Evolutionary conservation across 2,888 invertebrate genomes (phyloP).

Genomic region (Molorchus minor): DNA sequence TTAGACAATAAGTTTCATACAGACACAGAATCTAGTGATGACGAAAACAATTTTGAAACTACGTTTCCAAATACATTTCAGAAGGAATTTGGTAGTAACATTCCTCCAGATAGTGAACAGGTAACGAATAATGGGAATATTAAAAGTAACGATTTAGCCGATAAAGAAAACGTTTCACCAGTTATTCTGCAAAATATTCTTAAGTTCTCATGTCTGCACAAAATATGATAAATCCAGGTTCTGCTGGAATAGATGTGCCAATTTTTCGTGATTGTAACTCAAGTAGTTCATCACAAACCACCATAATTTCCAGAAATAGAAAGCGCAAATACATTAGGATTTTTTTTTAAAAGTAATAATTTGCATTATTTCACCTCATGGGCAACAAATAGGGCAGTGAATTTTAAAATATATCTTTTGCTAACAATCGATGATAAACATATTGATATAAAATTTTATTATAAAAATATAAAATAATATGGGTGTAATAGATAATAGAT

Average conservation of each 20-base stretch:
- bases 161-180: not conserved
- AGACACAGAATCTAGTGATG: not conserved
- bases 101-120: not conserved
- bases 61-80: not conserved
- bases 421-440: too few species aligned
- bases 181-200: not conserved
- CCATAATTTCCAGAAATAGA: not conserved
- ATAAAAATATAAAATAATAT: too few species aligned
- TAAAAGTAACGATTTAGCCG: not conserved
- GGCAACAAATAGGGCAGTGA: too few species aligned
- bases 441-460: too few species aligned
- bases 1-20: conserved; percentile 1
- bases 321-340: too few species aligned
- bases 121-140: not conserved
- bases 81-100: not conserved
- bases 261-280: not conserved
- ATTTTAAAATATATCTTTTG: too few species aligned
- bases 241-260: not conserved
- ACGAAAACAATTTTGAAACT: not conserved
- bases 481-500: too few species aligned
- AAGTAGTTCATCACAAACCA: not conserved
- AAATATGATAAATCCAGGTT: not conserved
- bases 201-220: not conserved
- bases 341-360: too few species aligned
- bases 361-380: too few species aligned